Evolutionary conservation across 2,113 vertebrate genomes (phyloP), one percentile per base, ranked within the genome.

Genomic region (Corythornis cristatus): DNA sequence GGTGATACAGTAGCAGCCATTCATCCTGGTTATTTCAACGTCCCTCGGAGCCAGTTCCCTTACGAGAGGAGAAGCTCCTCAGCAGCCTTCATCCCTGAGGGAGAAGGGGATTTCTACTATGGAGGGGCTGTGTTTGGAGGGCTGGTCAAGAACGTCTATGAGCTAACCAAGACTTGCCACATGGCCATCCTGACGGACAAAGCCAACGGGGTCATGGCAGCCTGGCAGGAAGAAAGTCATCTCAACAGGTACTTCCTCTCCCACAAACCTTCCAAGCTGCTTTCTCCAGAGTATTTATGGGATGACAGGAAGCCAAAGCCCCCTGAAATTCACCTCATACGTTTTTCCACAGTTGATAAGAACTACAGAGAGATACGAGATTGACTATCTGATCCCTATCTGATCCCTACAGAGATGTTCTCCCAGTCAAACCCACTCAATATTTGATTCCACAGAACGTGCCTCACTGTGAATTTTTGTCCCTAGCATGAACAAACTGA

Each of bases 221-320:
- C 89, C 71, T 97, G 98, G 98, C 98, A 98, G 88, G 98, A 98
- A 77, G 98, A 98, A 91, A 98, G 98, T 29, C 98, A 98, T 88
- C 96, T 98, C 67, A 98, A 98, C 85, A 96, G 95, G 61, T 96
- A 89, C 80, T 97, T 98, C 81, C 87, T 98, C 65, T 92, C 92
- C 12, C 95, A 97, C 81, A 98, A 98, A 75, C 98, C 98, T 12
- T 96, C 94, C 66, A 98, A 97, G 62, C 68, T 98, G 33, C 96
- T 98, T 61, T 98, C 98, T 66, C 98, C 98, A 0, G 98, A 98
- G 93, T 98, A 98, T 50, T 33, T 98, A 25, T 98, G 98, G 98
- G 98, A 98, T 29, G 97, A 97, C 82, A 95, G 62, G 83, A 98
- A 97, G 78, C 28, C 91, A 25, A 88, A 17, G 65, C 94, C 97